Evolutionary conservation across 2,113 vertebrate species (phyloP).

Genomic region (Thamnaconus septentrionalis): DNA sequence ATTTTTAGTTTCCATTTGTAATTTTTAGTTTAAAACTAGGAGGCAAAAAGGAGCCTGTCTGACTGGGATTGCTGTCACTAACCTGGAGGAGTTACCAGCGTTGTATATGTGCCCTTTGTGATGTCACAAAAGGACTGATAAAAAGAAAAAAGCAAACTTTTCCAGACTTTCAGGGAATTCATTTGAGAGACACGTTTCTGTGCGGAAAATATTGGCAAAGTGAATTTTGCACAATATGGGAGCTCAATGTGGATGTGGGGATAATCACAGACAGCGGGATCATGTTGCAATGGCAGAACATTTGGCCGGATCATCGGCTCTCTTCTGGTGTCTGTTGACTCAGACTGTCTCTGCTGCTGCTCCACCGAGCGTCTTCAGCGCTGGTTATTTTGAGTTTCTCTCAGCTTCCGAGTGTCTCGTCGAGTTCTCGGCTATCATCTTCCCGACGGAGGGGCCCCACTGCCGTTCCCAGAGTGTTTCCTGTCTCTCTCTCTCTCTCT

Average conservation of each 20-base stretch:
- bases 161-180: no score
- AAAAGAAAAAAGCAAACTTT: no score
- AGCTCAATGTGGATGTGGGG: not conserved
- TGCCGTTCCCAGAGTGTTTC: constrained; percentile 17
- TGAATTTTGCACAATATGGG: no score
- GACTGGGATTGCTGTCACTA: no score
- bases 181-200: no score
- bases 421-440: constrained; percentile 20
- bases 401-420: constrained; percentile 14
- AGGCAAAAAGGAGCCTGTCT: no score
- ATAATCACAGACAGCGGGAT: constrained; percentile 12
- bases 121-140: no score
- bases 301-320: not conserved
- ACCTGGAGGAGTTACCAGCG: no score
- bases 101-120: no score
- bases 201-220: no score
- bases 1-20: no score
- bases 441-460: constrained; percentile 8
- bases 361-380: constrained; percentile 1
- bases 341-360: constrained; percentile 1
- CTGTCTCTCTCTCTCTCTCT: constrained; percentile 10
- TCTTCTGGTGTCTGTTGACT: not conserved
- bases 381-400: not conserved
- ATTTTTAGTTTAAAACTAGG: no score
- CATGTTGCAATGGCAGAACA: constrained; percentile 8